Base-by-base conservation (phyloP, 2,888 invertebrate genomes). In the Tolmerus cingulatus region DNA sequence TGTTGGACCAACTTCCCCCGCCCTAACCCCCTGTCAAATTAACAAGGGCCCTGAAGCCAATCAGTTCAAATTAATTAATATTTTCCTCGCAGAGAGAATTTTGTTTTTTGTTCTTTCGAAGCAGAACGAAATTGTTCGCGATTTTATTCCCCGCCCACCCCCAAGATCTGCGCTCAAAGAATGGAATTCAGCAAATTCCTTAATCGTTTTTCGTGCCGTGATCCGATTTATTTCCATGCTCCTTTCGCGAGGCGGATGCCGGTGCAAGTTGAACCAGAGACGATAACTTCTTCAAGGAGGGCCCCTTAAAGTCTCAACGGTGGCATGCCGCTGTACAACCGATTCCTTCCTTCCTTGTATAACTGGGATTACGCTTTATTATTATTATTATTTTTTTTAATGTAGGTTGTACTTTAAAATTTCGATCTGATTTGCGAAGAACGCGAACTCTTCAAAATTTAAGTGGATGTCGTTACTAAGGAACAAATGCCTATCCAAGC, bases 171-270 rank as follows among this genome's bases (percentile, higher is more conserved):
- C 19, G 12, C 27, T 7, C 12, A 66, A 66, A 76, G 76, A 76
- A 76, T 76, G 76, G 76, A 76, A 76, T 76, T 76, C 76, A 37
- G 34, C 76, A 76, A 76, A 76, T 76, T 76, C 76, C n/a, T 34
- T 37, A 76, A 76, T 76, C 76, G 34, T 76, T 76, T 76, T 76
- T 76, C 37, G 37, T 74, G 76, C 76, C 76, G 7, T 76, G 34
- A 76, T 76, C 76, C 76, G 76, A 76, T 76, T 76, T 76, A 76
- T 76, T 76, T 76, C 37, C 76, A 27, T 66, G 19, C 19, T 66
- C 27, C 27, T 27, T 66, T 27, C 66, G 23, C 19, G 43, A 66
- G 27, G 66, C 23, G 23, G 66, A 66, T 27, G 66, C 23, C 66
- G 27, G 23, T 51, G 66, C 66, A 12, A 27, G 66, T 51, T n/a